These are phyloP conservation scores for Anoplophora glabripennis DNA, from an alignment of 1,140 invertebrate genomes.

Conservation along the genomic window DNA sequence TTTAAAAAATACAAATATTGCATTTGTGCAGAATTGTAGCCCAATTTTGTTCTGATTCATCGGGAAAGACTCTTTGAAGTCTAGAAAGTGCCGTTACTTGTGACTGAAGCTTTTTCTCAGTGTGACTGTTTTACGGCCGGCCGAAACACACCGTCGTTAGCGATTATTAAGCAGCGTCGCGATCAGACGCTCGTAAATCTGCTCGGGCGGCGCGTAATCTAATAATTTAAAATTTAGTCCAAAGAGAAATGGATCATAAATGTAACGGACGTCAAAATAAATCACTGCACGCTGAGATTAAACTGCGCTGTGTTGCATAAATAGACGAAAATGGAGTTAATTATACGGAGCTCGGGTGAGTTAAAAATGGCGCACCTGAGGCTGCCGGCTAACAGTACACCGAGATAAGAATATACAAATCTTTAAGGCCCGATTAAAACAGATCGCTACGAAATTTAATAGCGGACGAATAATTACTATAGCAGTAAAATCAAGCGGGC, in stretches of 20 bases:
- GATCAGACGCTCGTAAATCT: not conserved
- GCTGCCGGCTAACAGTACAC: conserved; percentile 13
- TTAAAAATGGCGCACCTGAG: conserved; percentile 17
- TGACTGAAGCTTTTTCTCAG: too few relatives aligned
- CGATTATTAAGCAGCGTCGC: not conserved
- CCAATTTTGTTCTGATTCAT: too few relatives aligned
- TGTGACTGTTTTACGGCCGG: too few relatives aligned
- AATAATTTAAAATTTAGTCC: conserved; percentile 22
- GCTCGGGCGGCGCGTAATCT: conserved; percentile 6
- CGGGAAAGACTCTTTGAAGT: too few relatives aligned
- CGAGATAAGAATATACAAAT: conserved; percentile 14
- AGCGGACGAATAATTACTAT: too few relatives aligned
- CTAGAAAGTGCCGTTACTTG: too few relatives aligned
- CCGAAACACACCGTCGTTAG: too few relatives aligned
- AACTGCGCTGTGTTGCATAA: conserved; percentile 18
- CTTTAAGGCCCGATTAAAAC: not conserved
- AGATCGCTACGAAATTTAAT: not conserved
- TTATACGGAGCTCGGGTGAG: not conserved
- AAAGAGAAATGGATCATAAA: conserved; percentile 15
- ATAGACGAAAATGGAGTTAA: conserved; percentile 22
- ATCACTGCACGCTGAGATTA: conserved; percentile 17
- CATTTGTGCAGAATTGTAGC: too few relatives aligned
- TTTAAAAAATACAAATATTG: too few relatives aligned
- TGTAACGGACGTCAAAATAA: conserved; percentile 18
- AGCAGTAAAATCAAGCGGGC: too few relatives aligned